These are phyloP conservation scores for Anarhynchus alexandrinus DNA, from an alignment of 2,113 vertebrate species.

Conservation along the genomic window DNA sequence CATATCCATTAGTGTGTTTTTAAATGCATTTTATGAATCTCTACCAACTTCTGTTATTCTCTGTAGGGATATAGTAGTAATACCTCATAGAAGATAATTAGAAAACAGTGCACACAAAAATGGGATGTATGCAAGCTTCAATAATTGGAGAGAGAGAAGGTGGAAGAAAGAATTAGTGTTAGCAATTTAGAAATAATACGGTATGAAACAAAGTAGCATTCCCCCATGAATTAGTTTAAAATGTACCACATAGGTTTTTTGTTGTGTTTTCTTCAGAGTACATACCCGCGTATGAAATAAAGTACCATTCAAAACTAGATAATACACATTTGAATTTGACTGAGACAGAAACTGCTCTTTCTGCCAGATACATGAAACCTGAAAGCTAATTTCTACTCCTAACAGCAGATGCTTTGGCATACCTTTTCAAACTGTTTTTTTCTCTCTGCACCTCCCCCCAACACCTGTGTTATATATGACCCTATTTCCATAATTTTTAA, in stretches of 20 bases:
- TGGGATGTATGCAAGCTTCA: background rate
- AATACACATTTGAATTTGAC: background rate
- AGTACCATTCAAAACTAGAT: background rate
- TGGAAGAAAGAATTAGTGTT: background rate
- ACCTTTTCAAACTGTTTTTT: accelerated
- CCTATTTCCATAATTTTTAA: too few species aligned
- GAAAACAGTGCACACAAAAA: background rate
- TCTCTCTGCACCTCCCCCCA: accelerated
- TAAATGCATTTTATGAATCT: background rate
- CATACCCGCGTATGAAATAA: background rate
- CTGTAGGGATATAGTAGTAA: background rate
- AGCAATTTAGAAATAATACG: background rate
- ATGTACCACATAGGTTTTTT: accelerated
- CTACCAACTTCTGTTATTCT: background rate
- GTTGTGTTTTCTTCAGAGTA: background rate
- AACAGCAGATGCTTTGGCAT: background rate
- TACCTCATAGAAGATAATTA: background rate
- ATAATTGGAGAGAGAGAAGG: background rate
- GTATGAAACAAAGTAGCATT: background rate
- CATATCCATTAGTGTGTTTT: background rate
- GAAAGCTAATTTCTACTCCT: background rate
- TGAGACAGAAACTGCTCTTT: background rate
- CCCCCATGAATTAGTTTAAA: background rate
- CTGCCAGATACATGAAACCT: background rate
- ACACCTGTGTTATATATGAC: background rate